Conservation (phyloP, 2,797 vertebrate species). For the Protonibea diacanthus region DNA sequence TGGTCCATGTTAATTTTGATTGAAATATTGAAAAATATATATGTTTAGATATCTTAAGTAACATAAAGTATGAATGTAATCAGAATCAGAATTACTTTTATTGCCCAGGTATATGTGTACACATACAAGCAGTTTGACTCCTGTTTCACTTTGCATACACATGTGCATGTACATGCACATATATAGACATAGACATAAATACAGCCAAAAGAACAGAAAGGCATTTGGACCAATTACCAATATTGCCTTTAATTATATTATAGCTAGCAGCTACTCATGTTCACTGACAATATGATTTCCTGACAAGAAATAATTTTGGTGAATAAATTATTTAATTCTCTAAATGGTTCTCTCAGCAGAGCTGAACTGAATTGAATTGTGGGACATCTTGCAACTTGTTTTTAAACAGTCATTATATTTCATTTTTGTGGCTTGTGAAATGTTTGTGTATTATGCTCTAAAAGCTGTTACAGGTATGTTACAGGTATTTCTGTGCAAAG, state of each 20-base stretch:
- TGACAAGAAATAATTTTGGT: conserved; percentile 1
- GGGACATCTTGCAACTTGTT: background rate
- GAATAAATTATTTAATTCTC: conserved; percentile 1
- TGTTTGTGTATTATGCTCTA: background rate
- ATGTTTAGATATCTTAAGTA: background rate
- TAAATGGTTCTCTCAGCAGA: background rate
- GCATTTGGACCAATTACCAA: background rate
- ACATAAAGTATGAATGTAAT: background rate
- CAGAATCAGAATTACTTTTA: too few species aligned
- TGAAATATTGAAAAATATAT: background rate
- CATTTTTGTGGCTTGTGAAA: background rate
- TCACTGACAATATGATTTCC: background rate
- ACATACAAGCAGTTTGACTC: too few species aligned
- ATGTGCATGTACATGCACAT: too few species aligned
- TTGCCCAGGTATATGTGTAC: too few species aligned
- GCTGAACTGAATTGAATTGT: conserved; percentile 2
- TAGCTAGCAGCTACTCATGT: background rate
- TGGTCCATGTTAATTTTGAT: conserved; percentile 31
- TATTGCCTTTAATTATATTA: background rate
- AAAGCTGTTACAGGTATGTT: background rate
- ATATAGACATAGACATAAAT: too few species aligned
- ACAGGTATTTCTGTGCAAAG: conserved; percentile 3
- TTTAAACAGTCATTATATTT: background rate
- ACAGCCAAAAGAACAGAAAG: background rate
- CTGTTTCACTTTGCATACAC: too few species aligned